Evolutionary conservation across 2,888 invertebrate genomes (phyloP).

Genomic region (Microctonus aethiopoides): DNA sequence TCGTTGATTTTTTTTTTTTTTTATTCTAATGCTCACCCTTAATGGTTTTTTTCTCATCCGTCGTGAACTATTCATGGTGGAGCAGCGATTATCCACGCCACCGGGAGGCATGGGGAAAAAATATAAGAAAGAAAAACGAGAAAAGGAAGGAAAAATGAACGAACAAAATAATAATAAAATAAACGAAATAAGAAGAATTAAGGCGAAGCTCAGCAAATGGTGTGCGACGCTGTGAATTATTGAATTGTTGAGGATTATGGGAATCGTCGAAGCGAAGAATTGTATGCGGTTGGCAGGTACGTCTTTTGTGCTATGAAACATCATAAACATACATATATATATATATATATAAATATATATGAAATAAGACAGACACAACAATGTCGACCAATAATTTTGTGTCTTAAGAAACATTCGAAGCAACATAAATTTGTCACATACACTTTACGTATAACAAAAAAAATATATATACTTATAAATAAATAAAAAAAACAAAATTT

Average conservation of each 20-base stretch:
- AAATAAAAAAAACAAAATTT: background rate
- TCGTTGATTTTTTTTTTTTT: slow-evolving; percentile 40
- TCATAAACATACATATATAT: too few relatives aligned
- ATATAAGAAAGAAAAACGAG: background rate
- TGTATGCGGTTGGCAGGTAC: slow-evolving; percentile 29
- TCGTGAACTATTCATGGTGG: background rate
- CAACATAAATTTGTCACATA: slow-evolving; percentile 2
- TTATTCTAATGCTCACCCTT: slow-evolving; percentile 46
- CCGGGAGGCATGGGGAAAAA: slow-evolving; percentile 34
- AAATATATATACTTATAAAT: background rate
- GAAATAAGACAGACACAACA: background rate
- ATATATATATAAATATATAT: too few relatives aligned
- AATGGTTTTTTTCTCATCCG: background rate
- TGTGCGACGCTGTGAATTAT: slow-evolving; percentile 41
- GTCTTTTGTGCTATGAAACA: slow-evolving; percentile 1
- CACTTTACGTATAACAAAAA: background rate
- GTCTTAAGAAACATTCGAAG: slow-evolving; percentile 34
- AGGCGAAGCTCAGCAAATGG: slow-evolving; percentile 5
- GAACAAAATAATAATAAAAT: slow-evolving; percentile 14
- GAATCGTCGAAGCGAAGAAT: slow-evolving; percentile 44
- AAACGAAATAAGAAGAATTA: slow-evolving; percentile 5
- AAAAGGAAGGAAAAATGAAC: slow-evolving; percentile 2
- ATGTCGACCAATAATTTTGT: slow-evolving; percentile 38
- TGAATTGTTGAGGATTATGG: slow-evolving; percentile 46
- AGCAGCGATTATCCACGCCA: slow-evolving; percentile 52